Conservation (phyloP, 2,113 vertebrate genomes). For the Mustelus asterias region DNA sequence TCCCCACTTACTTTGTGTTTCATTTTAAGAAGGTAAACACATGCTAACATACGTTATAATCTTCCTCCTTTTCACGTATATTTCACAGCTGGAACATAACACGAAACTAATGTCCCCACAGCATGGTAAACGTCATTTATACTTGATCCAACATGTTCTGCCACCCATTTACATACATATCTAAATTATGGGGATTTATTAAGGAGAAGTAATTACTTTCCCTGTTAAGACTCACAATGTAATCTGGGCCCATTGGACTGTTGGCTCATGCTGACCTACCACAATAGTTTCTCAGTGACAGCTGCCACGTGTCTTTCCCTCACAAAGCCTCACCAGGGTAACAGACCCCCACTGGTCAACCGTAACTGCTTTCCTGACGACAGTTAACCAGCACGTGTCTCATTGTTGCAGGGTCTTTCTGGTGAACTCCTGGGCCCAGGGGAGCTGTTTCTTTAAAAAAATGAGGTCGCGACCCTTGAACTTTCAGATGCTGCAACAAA, state of each 20-base stretch:
- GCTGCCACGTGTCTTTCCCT: conserved; percentile 64
- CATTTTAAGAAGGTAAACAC: conserved; percentile 1
- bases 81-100: conserved; percentile 7
- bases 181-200: conserved; percentile 29
- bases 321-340: conserved; percentile 62
- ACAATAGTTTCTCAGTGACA: conserved; percentile 67
- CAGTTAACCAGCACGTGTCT: conserved; percentile 78
- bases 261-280: conserved; percentile 60
- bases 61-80: not conserved
- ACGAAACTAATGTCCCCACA: not conserved
- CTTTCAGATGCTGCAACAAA: conserved; percentile 78
- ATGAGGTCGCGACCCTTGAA: conserved; percentile 70
- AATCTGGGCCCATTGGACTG: conserved; percentile 49
- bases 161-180: conserved; percentile 36
- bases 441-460: conserved; percentile 58
- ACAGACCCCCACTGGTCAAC: conserved; percentile 60
- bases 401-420: conserved; percentile 76
- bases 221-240: not conserved
- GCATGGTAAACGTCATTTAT: not conserved
- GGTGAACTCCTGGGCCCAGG: conserved; percentile 68
- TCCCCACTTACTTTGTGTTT: not conserved
- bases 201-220: conserved; percentile 44
- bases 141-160: not conserved
- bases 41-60: not conserved
- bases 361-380: conserved; percentile 75